Evolutionary conservation across 1,140 invertebrate species (phyloP).

Genomic region (Gonatopus flavifemur): DNA sequence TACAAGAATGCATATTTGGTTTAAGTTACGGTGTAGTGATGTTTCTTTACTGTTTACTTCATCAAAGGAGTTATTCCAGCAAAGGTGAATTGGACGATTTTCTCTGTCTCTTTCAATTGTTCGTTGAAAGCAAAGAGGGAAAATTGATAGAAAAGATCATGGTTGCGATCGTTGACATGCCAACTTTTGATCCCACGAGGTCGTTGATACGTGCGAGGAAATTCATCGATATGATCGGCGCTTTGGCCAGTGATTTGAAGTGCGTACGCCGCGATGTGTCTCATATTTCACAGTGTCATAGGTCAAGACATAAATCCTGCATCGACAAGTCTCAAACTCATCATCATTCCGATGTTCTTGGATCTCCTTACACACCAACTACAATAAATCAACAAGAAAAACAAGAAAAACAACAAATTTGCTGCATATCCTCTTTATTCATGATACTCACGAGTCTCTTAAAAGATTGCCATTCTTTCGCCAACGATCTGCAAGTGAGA

Average conservation of each 20-base stretch:
- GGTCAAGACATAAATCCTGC: conserved; percentile 59
- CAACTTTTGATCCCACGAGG: conserved; percentile 48
- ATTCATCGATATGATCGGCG: conserved; percentile 63
- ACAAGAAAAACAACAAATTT: conserved; percentile 43
- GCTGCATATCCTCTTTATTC: conserved; percentile 63
- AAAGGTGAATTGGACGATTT: conserved; percentile 64
- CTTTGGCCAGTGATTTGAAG: conserved; percentile 62
- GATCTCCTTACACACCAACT: conserved; percentile 45
- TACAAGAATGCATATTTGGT: conserved; percentile 66
- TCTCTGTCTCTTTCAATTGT: conserved; percentile 64
- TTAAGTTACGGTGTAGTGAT: conserved; percentile 63
- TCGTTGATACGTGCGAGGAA: conserved; percentile 57
- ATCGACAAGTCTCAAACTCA: conserved; percentile 49
- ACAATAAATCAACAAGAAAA: conserved; percentile 30
- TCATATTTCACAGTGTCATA: conserved; percentile 59
- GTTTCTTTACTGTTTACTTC: conserved; percentile 63
- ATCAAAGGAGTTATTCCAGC: conserved; percentile 55
- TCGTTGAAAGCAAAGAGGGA: conserved; percentile 63
- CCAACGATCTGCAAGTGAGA: conserved; percentile 52
- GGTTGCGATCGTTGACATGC: conserved; percentile 59
- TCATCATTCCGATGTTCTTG: conserved; percentile 65
- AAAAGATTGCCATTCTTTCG: conserved; percentile 50
- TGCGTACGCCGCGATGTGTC: conserved; percentile 60
- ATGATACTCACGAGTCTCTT: conserved; percentile 60
- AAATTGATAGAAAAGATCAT: conserved; percentile 63